Evolutionary conservation across 1,140 invertebrate genomes (phyloP).

Genomic region (Heliothis subflexa): DNA sequence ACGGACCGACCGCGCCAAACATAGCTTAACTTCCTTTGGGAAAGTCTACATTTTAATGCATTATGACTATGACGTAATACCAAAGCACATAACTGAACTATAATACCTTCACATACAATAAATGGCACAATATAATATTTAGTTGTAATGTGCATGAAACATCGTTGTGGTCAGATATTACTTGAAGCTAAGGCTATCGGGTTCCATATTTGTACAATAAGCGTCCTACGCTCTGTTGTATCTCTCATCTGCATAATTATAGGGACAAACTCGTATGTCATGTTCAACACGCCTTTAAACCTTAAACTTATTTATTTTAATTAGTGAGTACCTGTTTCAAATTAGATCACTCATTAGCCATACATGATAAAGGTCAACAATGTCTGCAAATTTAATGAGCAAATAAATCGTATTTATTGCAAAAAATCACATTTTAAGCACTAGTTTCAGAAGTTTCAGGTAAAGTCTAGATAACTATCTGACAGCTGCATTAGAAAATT

Average conservation of each 20-base stretch:
- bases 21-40: too few species aligned
- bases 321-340: slow-evolving; percentile 22
- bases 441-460: too few species aligned
- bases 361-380: background rate
- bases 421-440: too few species aligned
- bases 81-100: too few species aligned
- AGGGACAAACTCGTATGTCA: slow-evolving; percentile 19
- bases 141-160: background rate
- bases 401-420: too few species aligned
- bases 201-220: slow-evolving; percentile 21
- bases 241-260: slow-evolving; percentile 20
- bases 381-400: too few species aligned
- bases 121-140: background rate
- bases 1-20: too few species aligned
- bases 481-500: too few species aligned
- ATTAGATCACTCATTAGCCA: slow-evolving; percentile 26
- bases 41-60: too few species aligned
- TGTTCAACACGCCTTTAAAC: background rate
- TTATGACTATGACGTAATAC: too few species aligned
- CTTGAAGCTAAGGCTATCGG: slow-evolving; percentile 40
- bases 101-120: background rate
- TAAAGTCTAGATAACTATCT: too few species aligned
- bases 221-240: slow-evolving; percentile 8
- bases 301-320: slow-evolving; percentile 4
- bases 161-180: background rate